Evolutionary conservation across 2,113 vertebrate genomes (phyloP), one percentile per base, ranked within the genome.

Genomic region (Etia nguti): DNA sequence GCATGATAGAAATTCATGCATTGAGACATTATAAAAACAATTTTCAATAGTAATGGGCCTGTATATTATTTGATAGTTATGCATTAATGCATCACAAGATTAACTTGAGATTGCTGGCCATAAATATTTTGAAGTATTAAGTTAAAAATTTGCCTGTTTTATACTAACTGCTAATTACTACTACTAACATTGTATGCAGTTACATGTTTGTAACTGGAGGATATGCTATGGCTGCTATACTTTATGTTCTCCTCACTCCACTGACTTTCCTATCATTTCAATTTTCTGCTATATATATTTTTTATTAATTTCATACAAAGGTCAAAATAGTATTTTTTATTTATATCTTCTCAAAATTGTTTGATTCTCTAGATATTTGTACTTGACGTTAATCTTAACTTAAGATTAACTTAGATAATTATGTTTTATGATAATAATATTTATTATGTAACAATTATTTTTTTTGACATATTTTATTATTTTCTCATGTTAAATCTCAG

Each of bases 211-310:
- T 96, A 94, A 96, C 93, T 95, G 92, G 94, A 92, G 94, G 96
- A 95, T 97, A 95, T 75, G 96, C 97, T 97, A 93, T 96, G 96
- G 97, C 97, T 97, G 94, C 95, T 89, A 81, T 85, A 94, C 96
- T 89, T 87, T 70, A 31, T 90, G 83, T 91, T 89, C 65, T 77
- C 57, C 57, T 94, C 59, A 94, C 93, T 96, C 93, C 90, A 91
- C 83, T 93, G 88, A 93, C 88, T 83, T 95, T 94, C 59, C 84
- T 62, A 20, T 22, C 43, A 81, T 89, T 90, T 87, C 41, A 2
- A 46, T 91, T 62, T 89, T 26, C 20, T 24, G n/a, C 48, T 84
- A 13, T 59, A 13, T 38, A 79, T 85, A 80, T 82, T 80, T 80
- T 77, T 59, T 24, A 65, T 36, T 24, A 38, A 34, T 80, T 52